Evolutionary conservation across 1,140 invertebrate genomes (phyloP).

Genomic region (Drosophila setifemur): DNA sequence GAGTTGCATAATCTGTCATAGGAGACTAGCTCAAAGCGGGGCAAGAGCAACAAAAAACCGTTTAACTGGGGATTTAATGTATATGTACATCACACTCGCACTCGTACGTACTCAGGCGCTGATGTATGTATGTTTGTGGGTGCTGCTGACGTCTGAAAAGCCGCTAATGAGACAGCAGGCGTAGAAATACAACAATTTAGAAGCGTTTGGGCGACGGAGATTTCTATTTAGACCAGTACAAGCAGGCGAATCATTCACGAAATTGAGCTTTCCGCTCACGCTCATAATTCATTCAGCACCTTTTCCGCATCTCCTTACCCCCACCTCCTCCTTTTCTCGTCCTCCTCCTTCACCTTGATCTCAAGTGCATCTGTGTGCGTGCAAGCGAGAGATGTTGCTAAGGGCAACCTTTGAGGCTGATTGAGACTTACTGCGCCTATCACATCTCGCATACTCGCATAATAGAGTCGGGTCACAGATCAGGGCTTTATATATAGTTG

Average conservation of each 20-base stretch:
- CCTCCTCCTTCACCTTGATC: neutral
- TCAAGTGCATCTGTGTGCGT: neutral
- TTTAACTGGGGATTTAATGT: slow-evolving; percentile 26
- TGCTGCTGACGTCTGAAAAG: slow-evolving; percentile 60
- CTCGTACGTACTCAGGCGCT: neutral
- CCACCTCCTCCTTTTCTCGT: slow-evolving; percentile 4
- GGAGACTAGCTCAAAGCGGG: slow-evolving; percentile 32
- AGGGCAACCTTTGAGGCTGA: slow-evolving; percentile 6
- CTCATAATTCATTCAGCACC: slow-evolving; percentile 39
- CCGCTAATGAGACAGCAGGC: slow-evolving; percentile 60
- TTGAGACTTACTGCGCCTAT: neutral
- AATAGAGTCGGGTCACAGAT: too few species aligned
- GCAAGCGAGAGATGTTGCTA: slow-evolving; percentile 26
- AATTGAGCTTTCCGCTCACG: slow-evolving; percentile 6
- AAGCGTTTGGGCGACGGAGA: slow-evolving; percentile 5
- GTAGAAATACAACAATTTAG: slow-evolving; percentile 37
- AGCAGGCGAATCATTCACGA: slow-evolving; percentile 39
- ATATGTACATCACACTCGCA: neutral
- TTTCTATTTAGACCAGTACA: neutral
- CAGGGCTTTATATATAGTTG: too few species aligned
- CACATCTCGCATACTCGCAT: too few species aligned
- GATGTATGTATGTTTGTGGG: neutral
- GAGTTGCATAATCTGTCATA: slow-evolving; percentile 43
- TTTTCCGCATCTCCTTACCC: slow-evolving; percentile 13
- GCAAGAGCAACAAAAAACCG: slow-evolving; percentile 20